Evolutionary conservation across 1,140 invertebrate species (phyloP).

Genomic region (Drosophila parvula): DNA sequence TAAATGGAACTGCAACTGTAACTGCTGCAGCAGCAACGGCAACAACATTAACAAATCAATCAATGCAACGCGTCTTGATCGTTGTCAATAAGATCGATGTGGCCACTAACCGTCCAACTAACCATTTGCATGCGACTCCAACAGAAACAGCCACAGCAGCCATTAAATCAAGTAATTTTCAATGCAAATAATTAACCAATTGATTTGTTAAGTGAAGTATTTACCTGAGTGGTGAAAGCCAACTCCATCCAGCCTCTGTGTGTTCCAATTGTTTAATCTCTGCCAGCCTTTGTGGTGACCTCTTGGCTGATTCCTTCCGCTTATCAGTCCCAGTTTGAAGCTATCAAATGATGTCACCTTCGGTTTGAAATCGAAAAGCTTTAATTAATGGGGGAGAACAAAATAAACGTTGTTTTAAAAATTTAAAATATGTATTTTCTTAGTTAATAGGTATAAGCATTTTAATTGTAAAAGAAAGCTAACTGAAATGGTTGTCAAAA

Average conservation of each 20-base stretch:
- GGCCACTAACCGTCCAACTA: conserved; percentile 55
- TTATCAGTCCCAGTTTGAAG: conserved; percentile 24
- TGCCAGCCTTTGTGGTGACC: conserved; percentile 7
- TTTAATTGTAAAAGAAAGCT: not conserved
- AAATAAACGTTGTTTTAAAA: not conserved
- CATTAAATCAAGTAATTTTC: conserved; percentile 67
- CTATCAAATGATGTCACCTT: conserved; percentile 37
- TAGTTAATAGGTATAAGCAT: too few relatives aligned
- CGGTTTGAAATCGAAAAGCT: not conserved
- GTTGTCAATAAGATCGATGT: conserved; percentile 72
- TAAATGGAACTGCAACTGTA: conserved; percentile 22
- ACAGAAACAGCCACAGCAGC: conserved; percentile 24
- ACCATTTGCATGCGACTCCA: conserved; percentile 66
- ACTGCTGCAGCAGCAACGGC: conserved; percentile 30
- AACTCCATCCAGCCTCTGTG: conserved; percentile 9
- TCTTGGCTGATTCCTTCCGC: conserved; percentile 9
- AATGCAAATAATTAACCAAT: conserved; percentile 32
- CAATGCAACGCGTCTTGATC: conserved; percentile 70
- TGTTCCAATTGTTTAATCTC: conserved; percentile 36
- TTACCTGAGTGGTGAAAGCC: conserved; percentile 30
- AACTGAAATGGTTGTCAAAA: too few relatives aligned
- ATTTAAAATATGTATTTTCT: not conserved
- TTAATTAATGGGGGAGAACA: conserved; percentile 11
- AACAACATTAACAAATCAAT: conserved; percentile 39
- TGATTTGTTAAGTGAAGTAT: conserved; percentile 23